Evolutionary conservation across 2,888 invertebrate genomes (phyloP).

Genomic region (Gari tellinella): DNA sequence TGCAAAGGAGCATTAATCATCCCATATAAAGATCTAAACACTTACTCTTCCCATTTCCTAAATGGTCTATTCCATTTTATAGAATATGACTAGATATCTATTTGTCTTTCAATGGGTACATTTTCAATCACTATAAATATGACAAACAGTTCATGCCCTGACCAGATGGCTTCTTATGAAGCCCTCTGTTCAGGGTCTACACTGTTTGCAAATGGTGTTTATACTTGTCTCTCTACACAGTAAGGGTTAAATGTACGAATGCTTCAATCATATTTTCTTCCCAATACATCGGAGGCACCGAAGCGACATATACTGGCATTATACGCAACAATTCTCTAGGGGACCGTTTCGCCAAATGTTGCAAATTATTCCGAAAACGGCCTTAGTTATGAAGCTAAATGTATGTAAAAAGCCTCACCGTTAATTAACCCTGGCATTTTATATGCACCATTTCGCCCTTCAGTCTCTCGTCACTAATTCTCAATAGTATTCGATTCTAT

Average conservation of each 20-base stretch:
- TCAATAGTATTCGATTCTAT: not conserved
- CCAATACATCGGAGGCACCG: no score
- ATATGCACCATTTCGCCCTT: not conserved
- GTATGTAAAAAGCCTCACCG: not conserved
- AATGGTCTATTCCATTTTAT: no score
- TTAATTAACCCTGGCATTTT: not conserved
- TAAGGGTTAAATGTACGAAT: not conserved
- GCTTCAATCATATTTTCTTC: not conserved
- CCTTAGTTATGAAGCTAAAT: not conserved
- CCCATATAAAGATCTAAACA: slow-evolving; percentile 5
- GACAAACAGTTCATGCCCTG: no score
- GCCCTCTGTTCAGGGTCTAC: no score
- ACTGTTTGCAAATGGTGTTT: no score
- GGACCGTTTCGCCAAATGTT: not conserved
- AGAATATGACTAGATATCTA: no score
- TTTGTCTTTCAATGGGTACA: no score
- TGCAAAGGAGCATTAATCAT: slow-evolving; percentile 24
- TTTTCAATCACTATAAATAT: no score
- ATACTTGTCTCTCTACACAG: not conserved
- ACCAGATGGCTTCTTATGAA: no score
- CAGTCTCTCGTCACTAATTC: not conserved
- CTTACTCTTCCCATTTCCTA: no score
- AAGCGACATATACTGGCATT: no score
- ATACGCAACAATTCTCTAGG: not conserved
- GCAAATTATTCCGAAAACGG: not conserved